phyloP scores from a whole-genome alignment of 2,888 invertebrate genomes.

The Drosophila kambysellisi region DNA sequence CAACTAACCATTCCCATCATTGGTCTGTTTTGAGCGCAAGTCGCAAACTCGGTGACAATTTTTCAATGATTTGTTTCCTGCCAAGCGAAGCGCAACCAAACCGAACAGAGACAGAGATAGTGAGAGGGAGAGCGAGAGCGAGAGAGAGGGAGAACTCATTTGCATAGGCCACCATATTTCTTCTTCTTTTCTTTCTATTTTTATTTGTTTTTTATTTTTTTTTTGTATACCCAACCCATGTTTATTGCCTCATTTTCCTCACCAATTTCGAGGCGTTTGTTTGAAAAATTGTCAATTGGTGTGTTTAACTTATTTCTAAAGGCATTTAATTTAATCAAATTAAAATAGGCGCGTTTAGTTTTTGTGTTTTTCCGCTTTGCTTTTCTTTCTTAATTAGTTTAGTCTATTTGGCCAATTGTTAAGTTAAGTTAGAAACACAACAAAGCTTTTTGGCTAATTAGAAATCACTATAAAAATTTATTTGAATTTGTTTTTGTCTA shows the following conservation, averaged over 20 bases:
- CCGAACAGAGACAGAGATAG: background rate
- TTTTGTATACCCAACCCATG: background rate
- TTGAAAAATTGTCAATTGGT: conserved; percentile 59
- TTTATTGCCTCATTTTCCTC: background rate
- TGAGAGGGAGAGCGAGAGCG: fast-evolving
- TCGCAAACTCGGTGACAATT: conserved; percentile 81
- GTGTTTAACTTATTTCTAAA: conserved; percentile 46
- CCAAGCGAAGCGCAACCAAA: conserved; percentile 23
- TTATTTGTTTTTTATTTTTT: background rate
- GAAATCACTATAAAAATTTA: background rate
- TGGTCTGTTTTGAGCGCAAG: conserved; percentile 49
- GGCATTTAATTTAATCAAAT: conserved; percentile 59
- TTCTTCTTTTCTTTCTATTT: background rate
- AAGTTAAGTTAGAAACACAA: background rate
- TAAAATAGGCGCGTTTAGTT: conserved; percentile 54
- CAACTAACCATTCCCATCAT: background rate
- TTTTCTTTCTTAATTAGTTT: background rate
- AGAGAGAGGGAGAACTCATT: conserved; percentile 55
- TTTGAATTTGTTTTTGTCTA: background rate
- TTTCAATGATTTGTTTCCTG: conserved; percentile 82
- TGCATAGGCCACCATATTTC: conserved; percentile 80
- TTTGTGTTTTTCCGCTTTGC: conserved; percentile 4
- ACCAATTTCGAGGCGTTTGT: background rate
- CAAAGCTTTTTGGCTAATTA: conserved; percentile 1
- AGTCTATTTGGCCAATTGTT: background rate